These are phyloP conservation scores for Lasioglossum vierecki DNA, from an alignment of 2,888 invertebrate genomes.

Conservation along the genomic window DNA sequence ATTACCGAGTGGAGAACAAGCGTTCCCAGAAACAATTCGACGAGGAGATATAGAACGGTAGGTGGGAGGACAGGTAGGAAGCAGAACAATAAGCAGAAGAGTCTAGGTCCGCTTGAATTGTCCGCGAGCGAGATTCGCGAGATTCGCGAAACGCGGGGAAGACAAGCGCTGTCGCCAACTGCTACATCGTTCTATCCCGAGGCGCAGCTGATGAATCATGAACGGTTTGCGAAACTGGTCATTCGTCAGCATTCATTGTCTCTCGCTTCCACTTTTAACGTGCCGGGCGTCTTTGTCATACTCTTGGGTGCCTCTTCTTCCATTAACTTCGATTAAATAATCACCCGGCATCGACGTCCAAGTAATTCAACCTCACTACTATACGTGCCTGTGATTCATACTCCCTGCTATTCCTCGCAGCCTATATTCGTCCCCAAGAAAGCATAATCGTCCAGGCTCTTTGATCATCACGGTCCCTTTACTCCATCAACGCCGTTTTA, in stretches of 20 bases:
- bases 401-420: neutral
- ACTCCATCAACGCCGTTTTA: neutral
- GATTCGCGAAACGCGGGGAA: conserved; percentile 8
- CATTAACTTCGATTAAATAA: conserved; percentile 10
- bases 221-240: conserved; percentile 39
- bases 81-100: conserved; percentile 4
- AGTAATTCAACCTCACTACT: neutral
- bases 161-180: conserved; percentile 41
- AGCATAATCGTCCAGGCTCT: neutral
- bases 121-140: neutral
- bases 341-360: conserved; percentile 2
- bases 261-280: conserved; percentile 54
- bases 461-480: neutral
- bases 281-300: neutral
- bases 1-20: neutral
- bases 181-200: conserved; percentile 36
- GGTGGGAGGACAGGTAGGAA: conserved; percentile 37
- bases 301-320: conserved; percentile 10
- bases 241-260: conserved; percentile 56
- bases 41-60: neutral
- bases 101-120: conserved; percentile 19
- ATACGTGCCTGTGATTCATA: neutral
- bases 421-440: neutral
- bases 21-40: neutral
- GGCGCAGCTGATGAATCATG: conserved; percentile 40